These are phyloP conservation scores for Agapostemon virescens DNA, from an alignment of 2,888 invertebrate species.

Conservation along the genomic window DNA sequence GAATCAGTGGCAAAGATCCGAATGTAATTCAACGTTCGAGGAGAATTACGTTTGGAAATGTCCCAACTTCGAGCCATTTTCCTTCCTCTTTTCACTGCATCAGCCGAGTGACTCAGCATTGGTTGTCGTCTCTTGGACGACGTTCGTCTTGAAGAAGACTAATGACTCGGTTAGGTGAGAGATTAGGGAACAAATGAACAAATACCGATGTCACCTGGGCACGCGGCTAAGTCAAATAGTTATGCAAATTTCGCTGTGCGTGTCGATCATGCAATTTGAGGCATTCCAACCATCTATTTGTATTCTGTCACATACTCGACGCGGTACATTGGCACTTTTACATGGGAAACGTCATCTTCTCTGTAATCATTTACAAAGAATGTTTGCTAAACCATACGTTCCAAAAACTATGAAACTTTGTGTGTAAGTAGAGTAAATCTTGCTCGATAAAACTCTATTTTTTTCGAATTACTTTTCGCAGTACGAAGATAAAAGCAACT, in stretches of 20 bases:
- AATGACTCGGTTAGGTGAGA: slow-evolving; percentile 55
- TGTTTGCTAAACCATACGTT: no score
- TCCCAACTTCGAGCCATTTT: slow-evolving; percentile 46
- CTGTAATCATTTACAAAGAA: not conserved
- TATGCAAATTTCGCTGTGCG: slow-evolving; percentile 56
- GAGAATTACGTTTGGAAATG: slow-evolving; percentile 59
- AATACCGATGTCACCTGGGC: slow-evolving; percentile 53
- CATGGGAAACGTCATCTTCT: not conserved
- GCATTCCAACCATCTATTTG: slow-evolving; percentile 34
- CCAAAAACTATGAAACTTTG: no score
- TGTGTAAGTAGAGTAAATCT: no score
- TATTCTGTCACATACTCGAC: not conserved
- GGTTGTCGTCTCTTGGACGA: slow-evolving; percentile 47
- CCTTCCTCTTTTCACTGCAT: slow-evolving; percentile 40
- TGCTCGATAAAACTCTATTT: no score
- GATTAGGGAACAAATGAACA: slow-evolving; percentile 59
- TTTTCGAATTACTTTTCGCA: no score
- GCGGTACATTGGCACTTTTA: not conserved
- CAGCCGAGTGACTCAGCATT: slow-evolving; percentile 61
- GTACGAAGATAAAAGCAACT: no score
- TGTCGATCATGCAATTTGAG: slow-evolving; percentile 37
- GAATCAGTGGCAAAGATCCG: slow-evolving; percentile 38
- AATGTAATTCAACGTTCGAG: slow-evolving; percentile 42
- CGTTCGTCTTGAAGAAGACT: slow-evolving; percentile 55
- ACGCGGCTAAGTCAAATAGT: slow-evolving; percentile 47